Evolutionary conservation across 2,113 vertebrate genomes (phyloP).

Genomic region (Chaenocephalus aceratus): DNA sequence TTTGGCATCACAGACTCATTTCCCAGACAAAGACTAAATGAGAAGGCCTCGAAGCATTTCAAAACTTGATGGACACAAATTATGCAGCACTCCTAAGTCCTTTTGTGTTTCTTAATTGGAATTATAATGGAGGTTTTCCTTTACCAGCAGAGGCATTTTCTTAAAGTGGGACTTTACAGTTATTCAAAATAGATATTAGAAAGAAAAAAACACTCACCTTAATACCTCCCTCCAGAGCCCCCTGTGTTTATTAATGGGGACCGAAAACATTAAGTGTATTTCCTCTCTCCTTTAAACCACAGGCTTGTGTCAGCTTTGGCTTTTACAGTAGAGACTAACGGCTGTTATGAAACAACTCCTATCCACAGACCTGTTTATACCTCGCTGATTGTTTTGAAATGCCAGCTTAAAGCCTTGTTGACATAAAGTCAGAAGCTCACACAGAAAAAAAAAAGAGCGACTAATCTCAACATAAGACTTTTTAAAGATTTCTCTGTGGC

Average conservation of each 20-base stretch:
- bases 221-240: slow-evolving; percentile 63
- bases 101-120: slow-evolving; percentile 83
- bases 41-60: slow-evolving; percentile 79
- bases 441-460: neutral
- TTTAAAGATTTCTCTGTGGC: neutral
- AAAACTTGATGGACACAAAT: slow-evolving; percentile 82
- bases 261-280: slow-evolving; percentile 63
- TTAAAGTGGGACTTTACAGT: slow-evolving; percentile 75
- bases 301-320: slow-evolving; percentile 32
- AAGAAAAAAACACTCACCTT: slow-evolving; percentile 71
- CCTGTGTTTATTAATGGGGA: slow-evolving; percentile 65
- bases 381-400: slow-evolving; percentile 42
- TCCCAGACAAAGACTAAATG: slow-evolving; percentile 75
- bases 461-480: neutral
- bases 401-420: slow-evolving; percentile 24
- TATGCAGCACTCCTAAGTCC: slow-evolving; percentile 76
- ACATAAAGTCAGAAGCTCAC: slow-evolving; percentile 22
- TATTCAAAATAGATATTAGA: slow-evolving; percentile 79
- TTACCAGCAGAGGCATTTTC: slow-evolving; percentile 73
- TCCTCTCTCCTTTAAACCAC: slow-evolving; percentile 53
- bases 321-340: slow-evolving; percentile 23
- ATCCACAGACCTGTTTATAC: slow-evolving; percentile 7
- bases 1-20: slow-evolving; percentile 71
- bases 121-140: slow-evolving; percentile 78
- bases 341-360: slow-evolving; percentile 1